These are phyloP conservation scores for Rhamnusium bicolor DNA, from an alignment of 2,888 invertebrate species.

Conservation along the genomic window DNA sequence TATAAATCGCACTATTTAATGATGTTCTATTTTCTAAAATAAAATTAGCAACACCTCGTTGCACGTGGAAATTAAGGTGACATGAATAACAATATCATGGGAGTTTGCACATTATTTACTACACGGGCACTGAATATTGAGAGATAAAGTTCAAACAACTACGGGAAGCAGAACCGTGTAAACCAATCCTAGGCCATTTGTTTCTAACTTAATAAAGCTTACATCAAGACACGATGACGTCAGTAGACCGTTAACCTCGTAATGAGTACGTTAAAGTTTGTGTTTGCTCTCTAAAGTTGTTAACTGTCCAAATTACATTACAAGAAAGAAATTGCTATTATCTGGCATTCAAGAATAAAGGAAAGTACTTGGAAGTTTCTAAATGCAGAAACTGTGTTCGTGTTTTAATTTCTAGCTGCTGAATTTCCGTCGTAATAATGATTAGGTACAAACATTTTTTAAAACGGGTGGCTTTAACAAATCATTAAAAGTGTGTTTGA, in stretches of 20 bases:
- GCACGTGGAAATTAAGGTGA: neutral
- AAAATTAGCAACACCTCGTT: neutral
- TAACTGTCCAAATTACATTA: slow-evolving; percentile 29
- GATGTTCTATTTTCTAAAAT: neutral
- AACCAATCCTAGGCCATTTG: slow-evolving; percentile 32
- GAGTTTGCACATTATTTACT: slow-evolving; percentile 11
- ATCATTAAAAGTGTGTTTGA: too few species aligned
- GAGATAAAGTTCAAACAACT: slow-evolving; percentile 23
- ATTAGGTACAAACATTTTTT: too few species aligned
- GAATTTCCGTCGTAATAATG: neutral
- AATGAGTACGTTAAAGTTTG: slow-evolving; percentile 29
- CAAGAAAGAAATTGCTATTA: slow-evolving; percentile 13
- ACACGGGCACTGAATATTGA: slow-evolving; percentile 16
- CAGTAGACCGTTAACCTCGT: slow-evolving; percentile 19
- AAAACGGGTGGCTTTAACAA: too few species aligned
- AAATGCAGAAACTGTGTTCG: neutral
- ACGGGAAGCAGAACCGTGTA: slow-evolving; percentile 7
- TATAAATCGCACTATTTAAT: too few species aligned
- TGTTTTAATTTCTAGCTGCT: neutral
- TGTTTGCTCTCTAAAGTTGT: slow-evolving; percentile 23
- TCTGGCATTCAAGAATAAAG: neutral
- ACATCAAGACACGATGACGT: slow-evolving; percentile 24
- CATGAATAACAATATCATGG: neutral
- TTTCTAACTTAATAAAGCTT: slow-evolving; percentile 34
- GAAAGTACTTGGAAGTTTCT: neutral